Evolutionary conservation across 2,888 invertebrate species (phyloP).

Genomic region (Uropetala carovei): DNA sequence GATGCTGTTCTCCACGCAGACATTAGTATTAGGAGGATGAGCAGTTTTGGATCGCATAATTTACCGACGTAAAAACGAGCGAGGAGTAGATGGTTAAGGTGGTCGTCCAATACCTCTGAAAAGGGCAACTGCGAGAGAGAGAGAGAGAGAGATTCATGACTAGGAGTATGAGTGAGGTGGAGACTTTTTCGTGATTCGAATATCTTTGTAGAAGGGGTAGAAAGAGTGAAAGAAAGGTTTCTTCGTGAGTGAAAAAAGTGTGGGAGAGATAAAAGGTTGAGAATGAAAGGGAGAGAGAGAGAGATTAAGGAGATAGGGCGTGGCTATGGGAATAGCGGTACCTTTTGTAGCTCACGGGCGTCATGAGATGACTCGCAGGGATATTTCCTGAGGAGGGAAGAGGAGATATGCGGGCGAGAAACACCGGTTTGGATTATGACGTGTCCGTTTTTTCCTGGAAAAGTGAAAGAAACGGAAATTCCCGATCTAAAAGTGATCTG

Average conservation of each 20-base stretch:
- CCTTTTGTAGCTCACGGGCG: not conserved
- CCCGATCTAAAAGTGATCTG: not conserved
- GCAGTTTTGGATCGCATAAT: not conserved
- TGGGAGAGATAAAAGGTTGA: not conserved
- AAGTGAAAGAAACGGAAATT: not conserved
- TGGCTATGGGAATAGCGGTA: not conserved
- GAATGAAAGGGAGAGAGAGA: not conserved
- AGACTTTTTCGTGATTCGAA: conserved; percentile 18
- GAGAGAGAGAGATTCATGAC: not conserved
- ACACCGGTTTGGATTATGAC: too few relatives aligned
- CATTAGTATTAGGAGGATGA: not conserved
- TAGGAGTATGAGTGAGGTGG: not conserved
- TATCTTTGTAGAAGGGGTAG: not conserved
- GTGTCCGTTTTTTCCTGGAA: too few relatives aligned
- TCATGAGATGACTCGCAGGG: not conserved
- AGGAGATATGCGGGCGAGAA: not conserved
- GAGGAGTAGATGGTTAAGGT: not conserved
- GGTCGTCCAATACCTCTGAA: not conserved
- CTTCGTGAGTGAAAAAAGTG: not conserved
- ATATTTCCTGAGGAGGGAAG: not conserved
- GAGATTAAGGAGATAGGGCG: not conserved
- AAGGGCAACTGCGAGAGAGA: conserved; percentile 1
- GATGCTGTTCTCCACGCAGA: not conserved
- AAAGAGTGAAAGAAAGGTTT: too few relatives aligned
- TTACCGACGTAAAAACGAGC: conserved; percentile 1